These are phyloP conservation scores for Mylabris phalerata DNA, from an alignment of 1,140 invertebrate species.

Conservation along the genomic window DNA sequence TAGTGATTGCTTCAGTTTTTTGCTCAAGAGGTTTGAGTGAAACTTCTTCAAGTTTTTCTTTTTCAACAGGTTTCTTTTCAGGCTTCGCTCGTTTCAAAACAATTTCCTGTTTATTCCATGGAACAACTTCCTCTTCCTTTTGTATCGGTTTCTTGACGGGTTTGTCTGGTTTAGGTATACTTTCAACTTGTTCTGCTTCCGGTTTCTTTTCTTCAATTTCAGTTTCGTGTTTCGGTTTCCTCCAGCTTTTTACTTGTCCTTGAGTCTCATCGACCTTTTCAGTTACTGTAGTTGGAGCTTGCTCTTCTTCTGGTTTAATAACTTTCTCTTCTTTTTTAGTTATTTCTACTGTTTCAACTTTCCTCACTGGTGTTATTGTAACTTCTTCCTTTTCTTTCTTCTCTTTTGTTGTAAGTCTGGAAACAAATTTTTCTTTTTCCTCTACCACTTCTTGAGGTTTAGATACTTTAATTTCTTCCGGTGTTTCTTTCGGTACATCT, in stretches of 20 bases:
- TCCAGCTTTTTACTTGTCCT: no score
- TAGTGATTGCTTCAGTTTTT: constrained; percentile 26
- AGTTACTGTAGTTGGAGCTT: constrained; percentile 10
- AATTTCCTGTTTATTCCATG: constrained; percentile 36
- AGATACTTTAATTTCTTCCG: constrained; percentile 5
- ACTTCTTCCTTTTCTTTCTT: constrained; percentile 25
- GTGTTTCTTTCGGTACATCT: constrained; percentile 21
- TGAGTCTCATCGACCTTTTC: no score
- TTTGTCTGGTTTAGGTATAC: constrained; percentile 9
- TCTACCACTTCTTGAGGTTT: constrained; percentile 25
- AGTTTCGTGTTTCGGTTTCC: no score
- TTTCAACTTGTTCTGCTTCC: constrained; percentile 19
- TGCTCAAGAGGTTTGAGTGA: background rate
- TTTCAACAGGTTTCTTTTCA: constrained; percentile 31
- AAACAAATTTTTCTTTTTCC: background rate
- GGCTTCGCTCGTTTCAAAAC: constrained; percentile 32
- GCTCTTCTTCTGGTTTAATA: constrained; percentile 16
- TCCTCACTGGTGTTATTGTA: constrained; percentile 30
- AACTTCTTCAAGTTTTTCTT: constrained; percentile 31
- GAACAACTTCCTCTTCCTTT: constrained; percentile 26
- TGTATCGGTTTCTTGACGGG: constrained; percentile 5
- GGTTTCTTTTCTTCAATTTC: constrained; percentile 5
- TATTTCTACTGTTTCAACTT: constrained; percentile 34
- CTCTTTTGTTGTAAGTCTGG: no score
- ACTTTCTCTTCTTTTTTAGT: constrained; percentile 28